Evolutionary conservation across 2,888 invertebrate genomes (phyloP).

Genomic region (Hipparchia semele): DNA sequence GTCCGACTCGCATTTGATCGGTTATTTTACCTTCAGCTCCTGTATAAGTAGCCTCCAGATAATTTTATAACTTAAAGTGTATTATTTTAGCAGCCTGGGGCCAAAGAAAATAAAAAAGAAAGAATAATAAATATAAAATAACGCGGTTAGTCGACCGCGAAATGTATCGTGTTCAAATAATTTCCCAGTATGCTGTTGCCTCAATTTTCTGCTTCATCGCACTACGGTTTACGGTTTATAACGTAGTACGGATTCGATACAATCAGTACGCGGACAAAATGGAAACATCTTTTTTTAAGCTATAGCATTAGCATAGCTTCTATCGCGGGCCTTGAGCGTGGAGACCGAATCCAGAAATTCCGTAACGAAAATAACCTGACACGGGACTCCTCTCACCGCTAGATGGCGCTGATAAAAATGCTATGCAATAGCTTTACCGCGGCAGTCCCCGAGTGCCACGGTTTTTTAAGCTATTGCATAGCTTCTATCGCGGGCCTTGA

Average conservation of each 20-base stretch:
- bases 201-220: conserved; percentile 3
- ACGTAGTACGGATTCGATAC: background rate
- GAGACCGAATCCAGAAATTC: too few species aligned
- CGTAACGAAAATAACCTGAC: too few species aligned
- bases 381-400: too few species aligned
- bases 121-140: background rate
- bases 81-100: background rate
- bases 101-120: background rate
- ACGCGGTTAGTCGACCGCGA: background rate
- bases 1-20: too few species aligned
- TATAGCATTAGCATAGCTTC: too few species aligned
- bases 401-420: too few species aligned
- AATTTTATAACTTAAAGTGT: too few species aligned
- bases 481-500: too few species aligned
- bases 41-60: background rate
- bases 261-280: background rate
- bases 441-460: too few species aligned
- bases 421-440: too few species aligned
- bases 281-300: background rate
- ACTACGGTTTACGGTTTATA: background rate
- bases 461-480: too few species aligned
- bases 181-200: background rate
- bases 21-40: background rate
- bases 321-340: too few species aligned
- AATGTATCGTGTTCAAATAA: background rate